phyloP scores from a whole-genome alignment of 1,140 invertebrate genomes.

The Bathynomus jamesi region DNA sequence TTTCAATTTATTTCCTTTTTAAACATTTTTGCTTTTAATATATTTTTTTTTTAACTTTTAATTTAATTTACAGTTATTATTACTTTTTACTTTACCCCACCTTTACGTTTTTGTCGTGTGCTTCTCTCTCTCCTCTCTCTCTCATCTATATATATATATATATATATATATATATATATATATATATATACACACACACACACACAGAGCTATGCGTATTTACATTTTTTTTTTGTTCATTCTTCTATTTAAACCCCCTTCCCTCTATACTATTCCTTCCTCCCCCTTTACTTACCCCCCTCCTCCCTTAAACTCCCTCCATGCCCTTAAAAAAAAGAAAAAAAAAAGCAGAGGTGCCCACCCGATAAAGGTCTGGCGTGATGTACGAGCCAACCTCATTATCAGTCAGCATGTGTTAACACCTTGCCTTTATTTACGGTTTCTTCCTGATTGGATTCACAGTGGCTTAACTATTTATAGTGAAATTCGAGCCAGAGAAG shows the following conservation, averaged over 20 bases:
- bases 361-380: neutral
- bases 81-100: too few relatives aligned
- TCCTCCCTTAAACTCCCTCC: neutral
- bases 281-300: neutral
- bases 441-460: neutral
- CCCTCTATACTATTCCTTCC: neutral
- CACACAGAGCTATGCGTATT: neutral
- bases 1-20: too few relatives aligned
- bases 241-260: neutral
- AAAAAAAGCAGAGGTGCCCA: neutral
- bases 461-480: neutral
- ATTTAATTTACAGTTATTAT: too few relatives aligned
- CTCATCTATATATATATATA: constrained; percentile 2
- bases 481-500: neutral
- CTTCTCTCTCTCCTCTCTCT: too few relatives aligned
- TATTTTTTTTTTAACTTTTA: too few relatives aligned
- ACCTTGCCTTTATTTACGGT: neutral
- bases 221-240: neutral
- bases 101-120: too few relatives aligned
- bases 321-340: neutral
- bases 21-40: too few relatives aligned
- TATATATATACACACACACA: neutral
- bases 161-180: neutral
- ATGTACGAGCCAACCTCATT: neutral
- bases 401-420: neutral